Percentiles rank a stretch among this genome's conserved stretches.
phyloP scores from a whole-genome alignment of 2,113 vertebrate genomes.

The Boulengeromyrus knoepffleri region DNA sequence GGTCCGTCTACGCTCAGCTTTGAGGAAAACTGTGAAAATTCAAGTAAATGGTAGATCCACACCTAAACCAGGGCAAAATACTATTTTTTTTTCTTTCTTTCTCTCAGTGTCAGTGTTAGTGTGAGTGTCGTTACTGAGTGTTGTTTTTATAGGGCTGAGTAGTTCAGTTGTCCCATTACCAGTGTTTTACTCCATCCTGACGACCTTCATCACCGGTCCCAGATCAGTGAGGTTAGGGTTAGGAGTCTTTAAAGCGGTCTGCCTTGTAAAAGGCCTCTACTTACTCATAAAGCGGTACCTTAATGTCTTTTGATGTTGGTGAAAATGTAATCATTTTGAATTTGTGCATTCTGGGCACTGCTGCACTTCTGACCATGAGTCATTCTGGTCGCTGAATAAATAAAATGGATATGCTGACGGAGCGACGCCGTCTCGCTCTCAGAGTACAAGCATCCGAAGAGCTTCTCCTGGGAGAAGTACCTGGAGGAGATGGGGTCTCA shows the following conservation, averaged over 20 bases:
- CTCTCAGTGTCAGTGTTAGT: not conserved
- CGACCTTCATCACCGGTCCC: not conserved
- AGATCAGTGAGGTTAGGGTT: not conserved
- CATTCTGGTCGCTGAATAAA: not conserved
- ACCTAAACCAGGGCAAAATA: not conserved
- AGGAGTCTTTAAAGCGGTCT: not conserved
- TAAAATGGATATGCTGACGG: not conserved
- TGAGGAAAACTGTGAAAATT: not conserved
- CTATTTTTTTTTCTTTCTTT: not conserved
- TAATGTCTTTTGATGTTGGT: not conserved
- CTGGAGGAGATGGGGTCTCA: constrained; percentile 78
- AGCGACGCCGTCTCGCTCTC: not conserved
- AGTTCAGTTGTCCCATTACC: not conserved
- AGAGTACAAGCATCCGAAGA: constrained; percentile 74
- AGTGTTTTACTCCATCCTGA: not conserved
- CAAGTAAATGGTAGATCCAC: not conserved
- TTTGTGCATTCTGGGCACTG: not conserved
- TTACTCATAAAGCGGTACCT: not conserved
- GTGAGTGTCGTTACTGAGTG: not conserved
- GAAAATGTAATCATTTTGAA: not conserved
- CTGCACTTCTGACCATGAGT: not conserved
- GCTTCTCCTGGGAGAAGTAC: constrained; percentile 81
- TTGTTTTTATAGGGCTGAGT: not conserved
- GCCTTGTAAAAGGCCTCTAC: not conserved
- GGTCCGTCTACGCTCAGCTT: not conserved